A percentile compares a stretch with the other conserved stretches of the same genome.
Conservation (phyloP, 2,113 vertebrate species). For the Poeciliopsis prolifica region DNA sequence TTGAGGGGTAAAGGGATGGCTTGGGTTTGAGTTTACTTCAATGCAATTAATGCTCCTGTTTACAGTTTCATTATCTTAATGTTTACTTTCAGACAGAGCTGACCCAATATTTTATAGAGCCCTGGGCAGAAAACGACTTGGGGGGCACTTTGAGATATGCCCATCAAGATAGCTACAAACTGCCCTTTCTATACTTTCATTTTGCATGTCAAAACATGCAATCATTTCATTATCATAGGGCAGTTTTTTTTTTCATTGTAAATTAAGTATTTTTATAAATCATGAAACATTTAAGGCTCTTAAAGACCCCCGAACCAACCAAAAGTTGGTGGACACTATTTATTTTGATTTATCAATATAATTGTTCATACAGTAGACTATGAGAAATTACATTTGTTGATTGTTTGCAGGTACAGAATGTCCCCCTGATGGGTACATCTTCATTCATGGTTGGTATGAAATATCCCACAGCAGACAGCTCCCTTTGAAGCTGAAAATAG, state of each 20-base stretch:
- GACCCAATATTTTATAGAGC: neutral
- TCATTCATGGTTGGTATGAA: neutral
- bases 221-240: neutral
- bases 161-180: too few species aligned
- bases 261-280: neutral
- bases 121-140: too few species aligned
- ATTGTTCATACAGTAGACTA: too few species aligned
- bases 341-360: neutral
- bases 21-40: conserved; percentile 61
- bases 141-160: too few species aligned
- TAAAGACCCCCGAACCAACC: neutral
- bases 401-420: too few species aligned
- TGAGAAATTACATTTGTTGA: too few species aligned
- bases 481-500: neutral
- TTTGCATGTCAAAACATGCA: too few species aligned
- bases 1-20: conserved; percentile 50
- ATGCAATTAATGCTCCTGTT: conserved; percentile 30
- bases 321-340: neutral
- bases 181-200: too few species aligned
- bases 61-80: conserved; percentile 21
- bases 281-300: too few species aligned
- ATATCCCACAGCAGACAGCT: neutral
- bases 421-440: too few species aligned
- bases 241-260: neutral
- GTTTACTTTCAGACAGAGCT: conserved; percentile 8